Percentiles rank a stretch among this genome's conserved stretches.
Evolutionary conservation across 2,113 vertebrate species (phyloP).

Genomic region (Axis porcinus): DNA sequence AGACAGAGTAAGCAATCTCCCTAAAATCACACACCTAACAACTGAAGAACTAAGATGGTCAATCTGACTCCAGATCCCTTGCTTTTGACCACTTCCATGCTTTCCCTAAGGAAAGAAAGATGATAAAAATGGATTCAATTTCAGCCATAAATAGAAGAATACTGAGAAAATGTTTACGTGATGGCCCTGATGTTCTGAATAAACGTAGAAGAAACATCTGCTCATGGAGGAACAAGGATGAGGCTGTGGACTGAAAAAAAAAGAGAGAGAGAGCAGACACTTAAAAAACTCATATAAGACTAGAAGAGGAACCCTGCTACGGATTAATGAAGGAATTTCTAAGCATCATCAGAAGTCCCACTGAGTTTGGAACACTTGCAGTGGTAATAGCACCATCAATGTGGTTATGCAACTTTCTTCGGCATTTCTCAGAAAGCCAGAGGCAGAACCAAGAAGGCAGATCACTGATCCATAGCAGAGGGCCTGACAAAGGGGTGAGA

Average conservation of each 20-base stretch:
- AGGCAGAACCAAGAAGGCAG: slow-evolving; percentile 15
- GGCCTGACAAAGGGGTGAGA: not conserved
- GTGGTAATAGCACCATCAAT: not conserved
- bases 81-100: not conserved
- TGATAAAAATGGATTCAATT: not conserved
- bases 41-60: not conserved
- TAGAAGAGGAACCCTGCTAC: not conserved
- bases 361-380: not conserved
- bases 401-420: not conserved
- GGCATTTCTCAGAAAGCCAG: slow-evolving; percentile 53
- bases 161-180: not conserved
- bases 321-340: not conserved
- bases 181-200: not conserved
- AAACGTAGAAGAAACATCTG: not conserved
- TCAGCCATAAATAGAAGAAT: not conserved
- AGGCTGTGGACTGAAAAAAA: not conserved
- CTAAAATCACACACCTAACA: not conserved
- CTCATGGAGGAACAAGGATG: not conserved
- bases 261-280: not conserved
- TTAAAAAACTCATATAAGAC: not conserved
- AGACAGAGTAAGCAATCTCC: not conserved
- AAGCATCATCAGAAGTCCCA: not conserved
- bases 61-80: not conserved
- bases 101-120: not conserved
- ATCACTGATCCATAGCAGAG: not conserved